Base-by-base conservation (phyloP, 2,888 invertebrate genomes). In the Rapana venosa region DNA sequence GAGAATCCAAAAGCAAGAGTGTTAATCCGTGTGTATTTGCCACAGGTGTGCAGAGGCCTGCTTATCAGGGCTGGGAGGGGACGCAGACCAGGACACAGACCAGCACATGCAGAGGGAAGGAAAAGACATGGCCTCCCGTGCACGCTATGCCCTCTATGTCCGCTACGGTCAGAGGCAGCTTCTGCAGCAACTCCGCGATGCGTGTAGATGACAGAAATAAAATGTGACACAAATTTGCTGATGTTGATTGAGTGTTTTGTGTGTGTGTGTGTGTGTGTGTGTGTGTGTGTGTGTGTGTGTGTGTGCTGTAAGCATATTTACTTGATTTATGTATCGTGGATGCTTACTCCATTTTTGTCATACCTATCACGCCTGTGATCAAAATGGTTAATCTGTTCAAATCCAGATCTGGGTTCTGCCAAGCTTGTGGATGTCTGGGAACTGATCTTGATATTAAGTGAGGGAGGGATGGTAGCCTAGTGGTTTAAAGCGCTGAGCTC, bases 151-250 rank as follows among this genome's bases (percentile, higher is more conserved):
- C n/a, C 90, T 94, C 30, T 93, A 93, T 83, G 93, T 94, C 13
- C 90, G 91, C 36, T 91, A 93, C 90, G 94, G 94, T 88, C 95
- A 95, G 91, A 92, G 93, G 91, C 91, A 93, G 89, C 90, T 95
- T 74, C 89, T 94, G 74, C 88, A 92, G 36, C 92, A 92, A 91
- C 90, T 93, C 17, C 87, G 92, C 32, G 83, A 93, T 17, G 83
- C 90, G n/a, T 93, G 92, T 87, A 85, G 66, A 36, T 81, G 66
- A 26, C 13, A 20, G 22, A 15, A 32, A 15, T 35, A 35, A 56
- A 35, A n/a, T n/a, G 22, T 36, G 30, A 35, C 30, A 17, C 66
- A 66, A 61, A 30, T n/a, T 20, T n/a, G 35, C 26, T 15, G 11
- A n/a, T 2, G 8, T 11, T 36, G 35, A n/a, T 15, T 36, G 26